Evolutionary conservation across 2,888 invertebrate species (phyloP).

Genomic region (Cerastoderma edule): DNA sequence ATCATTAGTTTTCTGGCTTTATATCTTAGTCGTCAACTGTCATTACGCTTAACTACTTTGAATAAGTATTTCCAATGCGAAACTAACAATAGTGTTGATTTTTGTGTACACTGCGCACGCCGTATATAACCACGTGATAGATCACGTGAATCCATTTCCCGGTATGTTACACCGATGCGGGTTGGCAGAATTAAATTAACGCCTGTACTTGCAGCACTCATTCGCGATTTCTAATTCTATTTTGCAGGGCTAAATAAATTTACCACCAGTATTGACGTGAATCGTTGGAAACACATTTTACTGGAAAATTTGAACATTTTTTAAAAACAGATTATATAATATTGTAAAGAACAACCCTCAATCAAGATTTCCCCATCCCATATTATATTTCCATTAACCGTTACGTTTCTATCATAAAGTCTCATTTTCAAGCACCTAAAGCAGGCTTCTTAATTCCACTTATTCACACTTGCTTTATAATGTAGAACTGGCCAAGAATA

Average conservation of each 20-base stretch:
- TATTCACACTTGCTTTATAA: too few relatives aligned
- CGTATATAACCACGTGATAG: constrained; percentile 3
- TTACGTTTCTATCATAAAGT: too few relatives aligned
- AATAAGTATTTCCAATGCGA: constrained; percentile 20
- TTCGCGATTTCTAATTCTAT: constrained; percentile 18
- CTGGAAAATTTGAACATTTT: constrained; percentile 7
- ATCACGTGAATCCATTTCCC: constrained; percentile 6
- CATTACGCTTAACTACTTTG: constrained; percentile 14
- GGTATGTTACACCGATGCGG: constrained; percentile 17
- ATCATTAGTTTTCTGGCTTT: constrained; percentile 21
- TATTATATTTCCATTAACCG: too few relatives aligned
- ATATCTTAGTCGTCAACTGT: constrained; percentile 20
- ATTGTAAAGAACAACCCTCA: too few relatives aligned
- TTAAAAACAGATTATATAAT: constrained; percentile 11
- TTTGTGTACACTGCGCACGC: constrained; percentile 13
- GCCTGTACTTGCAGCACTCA: constrained; percentile 19
- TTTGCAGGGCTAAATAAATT: constrained; percentile 19
- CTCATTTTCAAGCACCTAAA: too few relatives aligned
- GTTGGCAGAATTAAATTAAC: constrained; percentile 20
- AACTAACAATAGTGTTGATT: constrained; percentile 20
- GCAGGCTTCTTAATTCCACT: too few relatives aligned
- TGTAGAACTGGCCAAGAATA: too few relatives aligned
- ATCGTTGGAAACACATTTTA: constrained; percentile 17
- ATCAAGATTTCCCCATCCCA: too few relatives aligned
- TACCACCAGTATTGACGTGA: constrained; percentile 15